Base-by-base conservation (phyloP, 2,113 vertebrate species). In the Sturnus vulgaris region DNA sequence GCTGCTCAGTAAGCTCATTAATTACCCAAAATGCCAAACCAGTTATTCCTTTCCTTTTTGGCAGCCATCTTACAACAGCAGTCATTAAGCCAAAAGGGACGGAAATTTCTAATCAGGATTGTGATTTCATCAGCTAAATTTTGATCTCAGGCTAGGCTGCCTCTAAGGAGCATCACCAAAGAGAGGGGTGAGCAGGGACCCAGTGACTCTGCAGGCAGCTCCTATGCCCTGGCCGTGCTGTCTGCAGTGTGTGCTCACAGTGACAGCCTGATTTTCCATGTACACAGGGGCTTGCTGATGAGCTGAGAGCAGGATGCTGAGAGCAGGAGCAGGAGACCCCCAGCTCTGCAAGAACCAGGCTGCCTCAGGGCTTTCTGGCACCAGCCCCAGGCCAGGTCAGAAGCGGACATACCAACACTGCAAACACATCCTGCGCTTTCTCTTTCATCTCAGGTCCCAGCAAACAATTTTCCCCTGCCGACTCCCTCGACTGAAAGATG, bases 351-450 rank as follows among this genome's bases (percentile, higher is more conserved):
- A 28, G 20, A 40, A 2, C 47, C 46, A 10, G 44, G 46, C 4
- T 24, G 47, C 12, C 42, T 9, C 13, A 5, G 50, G 40, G 4
- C 7, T 37, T 84, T 18, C 83, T 1, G 0, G 60, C 27, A 31
- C 5, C 40, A 40, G 75, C 61, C 15, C 5, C 1, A 4, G 55
- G 39, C 28, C 53, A 13, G 40, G 15, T 16, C 15, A 2, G 33
- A 4, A 39, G 19, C 2, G 1, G 81, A 78, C 10, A 6, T 11
- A 12, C 6, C 20, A n/a, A 8, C 23, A 0, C 1, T 0, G 56
- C 2, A 2, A 17, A 23, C 88, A 90, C 55, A 65, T 92, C 92
- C 85, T 93, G 57, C 66, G 17, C 73, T 94, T 96, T 91, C 77
- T 52, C 33, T 81, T 92, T 88, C 27, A 20, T 31, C 11, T 71